Base-by-base conservation (phyloP, 2,888 invertebrate genomes). In the Xylocampa areola region DNA sequence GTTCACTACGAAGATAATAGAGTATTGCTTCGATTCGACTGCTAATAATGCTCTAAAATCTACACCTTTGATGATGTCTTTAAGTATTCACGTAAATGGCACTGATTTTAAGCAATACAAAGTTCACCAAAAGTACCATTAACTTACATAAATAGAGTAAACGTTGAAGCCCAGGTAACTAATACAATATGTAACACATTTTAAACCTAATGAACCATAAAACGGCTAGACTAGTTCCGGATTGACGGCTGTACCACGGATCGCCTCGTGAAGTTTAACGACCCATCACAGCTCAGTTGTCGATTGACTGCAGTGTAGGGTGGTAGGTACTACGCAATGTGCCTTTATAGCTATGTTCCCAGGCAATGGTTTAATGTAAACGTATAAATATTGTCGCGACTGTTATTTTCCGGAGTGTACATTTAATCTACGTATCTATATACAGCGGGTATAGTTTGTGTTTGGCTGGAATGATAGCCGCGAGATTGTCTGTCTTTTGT, bases 191-290 rank as follows among this genome's bases (percentile, higher is more conserved):
- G 54, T 33, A 52, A 32, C 27, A 70, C 41, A 59, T 63, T 72
- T 53, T 45, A 47, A 72, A 40, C 50, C 59, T 70, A 68, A 63
- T 63, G 49, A 53, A 41, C 58, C 49, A 70, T 72, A 49, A 57
- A 35, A 40, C 14, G 35, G 19, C 48, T 57, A 59, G 59, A 48
- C 52, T 44, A 57, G 51, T 51, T 63, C 54, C 48, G 58, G 44
- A 47, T 62, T 59, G 62, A 66, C 60, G 66, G 55, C 47, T 57
- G 58, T 57, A 50, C 51, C 54, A 55, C 68, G 61, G 64, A 71
- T 68, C 64, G 71, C 68, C 73, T 77, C 82, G 69, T 81, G 68
- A 76, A 77, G 75, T 81, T 81, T 80, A 81, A 82, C 79, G 79
- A 77, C 73, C 73, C 70, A 63, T 71, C 51, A 62, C 52, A 67